Evolutionary conservation across 1,140 invertebrate species (phyloP), one percentile per base, ranked within the genome.

Genomic region (Physella acuta): DNA sequence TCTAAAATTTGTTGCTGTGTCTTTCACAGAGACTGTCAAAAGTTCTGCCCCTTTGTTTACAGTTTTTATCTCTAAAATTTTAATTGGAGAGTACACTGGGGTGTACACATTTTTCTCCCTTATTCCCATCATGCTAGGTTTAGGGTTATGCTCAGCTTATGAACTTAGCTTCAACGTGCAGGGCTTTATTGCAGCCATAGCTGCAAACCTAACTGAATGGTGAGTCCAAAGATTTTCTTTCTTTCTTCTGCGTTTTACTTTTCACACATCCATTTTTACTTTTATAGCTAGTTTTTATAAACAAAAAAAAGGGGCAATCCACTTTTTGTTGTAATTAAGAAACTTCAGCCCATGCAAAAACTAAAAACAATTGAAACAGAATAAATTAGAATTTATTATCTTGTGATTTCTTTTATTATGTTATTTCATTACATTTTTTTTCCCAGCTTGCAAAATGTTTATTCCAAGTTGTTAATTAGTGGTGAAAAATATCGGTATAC

Each of bases 11-110:
- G 91, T 93, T 63, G 91, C 92, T 64, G 92, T 93, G 31, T 93
- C 91, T 82, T 94, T 94, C 84, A 93, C 92, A 39, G 92, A 93
- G 84, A 93, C 92, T 26, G 91, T 94, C 24, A 94, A 94, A 84
- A 92, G 91, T 85, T 93, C 92, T 31, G 92, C 92, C 30, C 92
- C 92, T 68, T 85, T 93, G 36, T 94, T 93, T 81, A 94, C 92
- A 53, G 92, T 93, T 63, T 81, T 70, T 28, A 92, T 93, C 75
- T 91, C 92, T 53, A 88, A 89, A 85, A 84, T 90, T 34, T 72
- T 88, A 76, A 86, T 92, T 82, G 90, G 90, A 88, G 86, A 88
- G 78, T 75, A 75, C 74, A 93, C 92, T 26, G 91, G 91, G 26
- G 78, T 91, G 33, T 91, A 90, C 81, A 92, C 93, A 16, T 91